A percentile compares a stretch with the other conserved stretches of the same genome.
phyloP scores from a whole-genome alignment of 2,797 vertebrate genomes.

The Perdix hodgsoniae region DNA sequence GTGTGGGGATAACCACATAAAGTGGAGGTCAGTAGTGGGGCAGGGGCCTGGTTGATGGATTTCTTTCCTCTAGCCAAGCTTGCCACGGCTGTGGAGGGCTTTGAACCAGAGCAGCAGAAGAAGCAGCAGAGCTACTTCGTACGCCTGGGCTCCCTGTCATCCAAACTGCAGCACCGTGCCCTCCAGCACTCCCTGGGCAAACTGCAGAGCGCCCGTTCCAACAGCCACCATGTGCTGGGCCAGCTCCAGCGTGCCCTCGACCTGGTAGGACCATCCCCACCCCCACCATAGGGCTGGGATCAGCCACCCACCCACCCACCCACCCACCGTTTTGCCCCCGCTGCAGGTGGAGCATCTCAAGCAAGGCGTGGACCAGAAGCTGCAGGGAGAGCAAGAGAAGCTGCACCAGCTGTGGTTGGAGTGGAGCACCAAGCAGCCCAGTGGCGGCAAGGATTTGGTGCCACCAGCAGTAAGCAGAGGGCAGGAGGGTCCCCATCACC shows the following conservation, averaged over 20 bases:
- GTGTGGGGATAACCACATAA: too few relatives aligned
- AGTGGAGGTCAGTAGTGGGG: background rate
- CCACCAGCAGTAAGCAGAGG: slow-evolving; percentile 36
- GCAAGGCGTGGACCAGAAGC: slow-evolving; percentile 53
- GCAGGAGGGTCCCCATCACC: accelerated
- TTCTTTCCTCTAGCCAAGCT: slow-evolving; percentile 80
- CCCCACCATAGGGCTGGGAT: too few relatives aligned
- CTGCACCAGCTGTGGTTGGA: slow-evolving; percentile 74
- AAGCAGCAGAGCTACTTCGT: slow-evolving; percentile 90
- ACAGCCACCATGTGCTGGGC: slow-evolving; percentile 80
- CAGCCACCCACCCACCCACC: background rate
- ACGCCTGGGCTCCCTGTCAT: slow-evolving; percentile 91
- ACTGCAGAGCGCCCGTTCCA: slow-evolving; percentile 82
- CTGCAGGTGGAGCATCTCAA: slow-evolving; percentile 73
- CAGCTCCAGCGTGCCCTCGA: slow-evolving; percentile 85
- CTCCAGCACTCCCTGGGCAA: slow-evolving; percentile 89
- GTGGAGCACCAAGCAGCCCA: slow-evolving; percentile 47
- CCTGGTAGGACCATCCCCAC: slow-evolving; percentile 17
- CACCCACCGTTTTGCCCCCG: too few relatives aligned
- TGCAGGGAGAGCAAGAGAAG: slow-evolving; percentile 66
- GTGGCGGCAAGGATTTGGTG: background rate
- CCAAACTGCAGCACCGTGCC: slow-evolving; percentile 87
- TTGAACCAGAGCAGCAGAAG: slow-evolving; percentile 75
- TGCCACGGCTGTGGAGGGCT: slow-evolving; percentile 75
- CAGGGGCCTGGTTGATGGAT: background rate